phyloP scores from a whole-genome alignment of 2,797 vertebrate genomes.

The Rhinoraja longicauda region DNA sequence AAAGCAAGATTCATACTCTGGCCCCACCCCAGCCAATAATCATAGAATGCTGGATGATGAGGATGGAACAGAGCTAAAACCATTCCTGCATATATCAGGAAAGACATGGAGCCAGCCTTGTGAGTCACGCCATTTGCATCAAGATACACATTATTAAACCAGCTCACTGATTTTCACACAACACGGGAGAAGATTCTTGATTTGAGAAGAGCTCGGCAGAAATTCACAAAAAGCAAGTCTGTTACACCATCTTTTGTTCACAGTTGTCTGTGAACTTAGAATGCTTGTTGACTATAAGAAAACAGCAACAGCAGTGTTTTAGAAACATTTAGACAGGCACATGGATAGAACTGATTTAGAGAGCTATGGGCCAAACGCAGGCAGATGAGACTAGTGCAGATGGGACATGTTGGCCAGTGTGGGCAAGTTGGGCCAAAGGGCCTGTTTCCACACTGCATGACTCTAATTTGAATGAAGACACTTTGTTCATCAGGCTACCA shows the following conservation, averaged over 20 bases:
- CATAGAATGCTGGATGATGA: not conserved
- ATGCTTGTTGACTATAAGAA: not conserved
- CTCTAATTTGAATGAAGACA: not conserved
- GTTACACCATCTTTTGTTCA: too few relatives aligned
- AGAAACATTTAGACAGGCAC: too few relatives aligned
- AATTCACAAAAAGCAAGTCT: not conserved
- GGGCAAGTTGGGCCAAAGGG: too few relatives aligned
- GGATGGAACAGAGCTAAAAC: not conserved
- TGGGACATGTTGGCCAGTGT: too few relatives aligned
- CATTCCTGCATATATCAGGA: too few relatives aligned
- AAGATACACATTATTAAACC: not conserved
- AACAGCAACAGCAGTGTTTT: not conserved
- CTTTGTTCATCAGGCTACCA: not conserved
- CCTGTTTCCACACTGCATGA: too few relatives aligned
- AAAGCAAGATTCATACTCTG: not conserved
- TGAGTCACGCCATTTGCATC: not conserved
- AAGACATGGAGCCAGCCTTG: not conserved
- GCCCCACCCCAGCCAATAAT: not conserved
- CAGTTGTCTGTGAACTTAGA: not conserved
- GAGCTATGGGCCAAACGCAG: too few relatives aligned
- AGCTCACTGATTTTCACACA: not conserved
- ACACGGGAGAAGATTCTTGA: not conserved
- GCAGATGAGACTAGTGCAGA: too few relatives aligned
- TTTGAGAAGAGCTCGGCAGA: not conserved
- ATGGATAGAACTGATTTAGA: too few relatives aligned